Percentiles rank a stretch among this genome's conserved stretches.
These are phyloP conservation scores for Ephestia elutella DNA, from an alignment of 1,140 invertebrate species.

Conservation along the genomic window DNA sequence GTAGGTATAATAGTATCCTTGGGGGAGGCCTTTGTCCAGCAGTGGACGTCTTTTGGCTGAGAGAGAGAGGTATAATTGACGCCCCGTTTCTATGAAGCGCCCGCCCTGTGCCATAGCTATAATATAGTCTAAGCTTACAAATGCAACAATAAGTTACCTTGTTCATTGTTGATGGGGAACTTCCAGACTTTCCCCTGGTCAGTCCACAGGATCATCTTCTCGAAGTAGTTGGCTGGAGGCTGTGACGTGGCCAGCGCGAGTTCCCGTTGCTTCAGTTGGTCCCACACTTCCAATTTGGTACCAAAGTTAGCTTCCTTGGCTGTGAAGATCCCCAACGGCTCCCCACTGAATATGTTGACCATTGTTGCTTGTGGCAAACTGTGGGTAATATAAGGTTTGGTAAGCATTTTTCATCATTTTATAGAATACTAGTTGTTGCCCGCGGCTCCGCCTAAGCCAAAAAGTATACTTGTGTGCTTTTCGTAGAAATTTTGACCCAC, in stretches of 20 bases:
- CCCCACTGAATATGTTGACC: constrained; percentile 72
- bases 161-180: constrained; percentile 98
- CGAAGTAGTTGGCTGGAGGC: constrained; percentile 90
- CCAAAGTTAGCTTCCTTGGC: constrained; percentile 46
- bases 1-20: too few relatives aligned
- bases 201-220: constrained; percentile 96
- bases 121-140: background rate
- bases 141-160: constrained; percentile 77
- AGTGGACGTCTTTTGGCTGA: too few relatives aligned
- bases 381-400: background rate
- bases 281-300: constrained; percentile 80
- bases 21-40: too few relatives aligned
- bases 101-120: too few relatives aligned
- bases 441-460: too few relatives aligned
- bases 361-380: constrained; percentile 33
- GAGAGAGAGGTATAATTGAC: too few relatives aligned
- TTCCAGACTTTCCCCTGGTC: constrained; percentile 96
- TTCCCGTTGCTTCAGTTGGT: constrained; percentile 78
- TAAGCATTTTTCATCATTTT: too few relatives aligned
- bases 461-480: too few relatives aligned
- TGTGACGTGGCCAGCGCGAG: constrained; percentile 78
- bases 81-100: too few relatives aligned
- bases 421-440: too few relatives aligned
- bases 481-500: too few relatives aligned
- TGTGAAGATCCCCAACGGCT: constrained; percentile 78